These are phyloP conservation scores for Bos javanicus DNA, from an alignment of 2,113 vertebrate genomes.

Conservation along the genomic window DNA sequence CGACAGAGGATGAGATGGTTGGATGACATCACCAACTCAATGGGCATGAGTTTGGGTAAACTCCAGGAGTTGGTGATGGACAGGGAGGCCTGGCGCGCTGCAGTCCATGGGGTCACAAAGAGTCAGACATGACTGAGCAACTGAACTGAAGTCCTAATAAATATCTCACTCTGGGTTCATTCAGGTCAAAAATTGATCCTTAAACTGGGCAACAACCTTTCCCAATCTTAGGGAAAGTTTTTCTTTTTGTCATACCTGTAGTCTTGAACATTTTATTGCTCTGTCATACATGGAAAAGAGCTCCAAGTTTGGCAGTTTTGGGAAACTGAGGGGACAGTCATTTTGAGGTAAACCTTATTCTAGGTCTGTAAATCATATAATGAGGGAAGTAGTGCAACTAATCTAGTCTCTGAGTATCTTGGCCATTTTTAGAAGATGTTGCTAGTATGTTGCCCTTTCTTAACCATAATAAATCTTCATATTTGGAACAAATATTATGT, in stretches of 20 bases:
- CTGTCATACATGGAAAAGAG: background rate
- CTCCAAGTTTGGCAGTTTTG: background rate
- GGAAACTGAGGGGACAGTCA: background rate
- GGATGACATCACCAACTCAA: background rate
- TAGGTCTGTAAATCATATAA: background rate
- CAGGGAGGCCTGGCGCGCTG: background rate
- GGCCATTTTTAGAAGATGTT: background rate
- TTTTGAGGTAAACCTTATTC: background rate
- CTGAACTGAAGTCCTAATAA: background rate
- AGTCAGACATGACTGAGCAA: background rate
- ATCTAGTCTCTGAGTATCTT: background rate
- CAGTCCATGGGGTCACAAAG: background rate
- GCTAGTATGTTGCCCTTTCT: background rate
- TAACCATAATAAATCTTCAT: conserved; percentile 31
- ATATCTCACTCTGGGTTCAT: background rate
- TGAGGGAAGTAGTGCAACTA: background rate
- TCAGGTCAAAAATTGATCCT: background rate
- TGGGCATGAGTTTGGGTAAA: background rate
- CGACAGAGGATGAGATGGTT: background rate
- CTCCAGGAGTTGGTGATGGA: background rate
- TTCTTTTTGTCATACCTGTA: background rate
- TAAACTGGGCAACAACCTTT: background rate
- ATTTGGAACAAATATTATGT: conserved; percentile 30
- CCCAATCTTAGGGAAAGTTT: background rate
- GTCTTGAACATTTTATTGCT: background rate